phyloP scores from a whole-genome alignment of 2,113 vertebrate species.

The Peromyscus californicus region DNA sequence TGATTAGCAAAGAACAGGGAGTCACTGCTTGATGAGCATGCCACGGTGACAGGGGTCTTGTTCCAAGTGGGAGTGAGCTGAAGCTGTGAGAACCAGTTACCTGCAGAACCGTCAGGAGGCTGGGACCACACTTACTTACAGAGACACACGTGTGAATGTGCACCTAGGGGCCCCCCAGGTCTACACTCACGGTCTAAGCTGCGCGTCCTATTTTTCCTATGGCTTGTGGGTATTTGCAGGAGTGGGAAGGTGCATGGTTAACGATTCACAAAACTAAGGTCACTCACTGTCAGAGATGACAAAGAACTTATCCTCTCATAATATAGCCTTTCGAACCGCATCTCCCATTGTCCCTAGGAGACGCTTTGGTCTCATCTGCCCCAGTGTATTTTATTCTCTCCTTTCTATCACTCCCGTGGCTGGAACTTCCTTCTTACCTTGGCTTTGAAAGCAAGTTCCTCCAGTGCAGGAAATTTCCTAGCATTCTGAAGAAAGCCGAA shows the following conservation, averaged over 20 bases:
- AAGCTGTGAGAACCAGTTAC: background rate
- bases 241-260: background rate
- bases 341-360: background rate
- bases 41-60: background rate
- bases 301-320: background rate
- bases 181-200: background rate
- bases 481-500: background rate
- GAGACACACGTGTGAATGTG: background rate
- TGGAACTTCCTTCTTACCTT: background rate
- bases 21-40: too few relatives aligned
- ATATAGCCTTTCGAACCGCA: slow-evolving; percentile 35
- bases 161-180: fast-evolving
- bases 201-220: background rate
- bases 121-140: background rate
- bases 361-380: background rate
- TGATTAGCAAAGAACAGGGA: background rate
- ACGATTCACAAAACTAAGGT: background rate
- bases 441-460: background rate
- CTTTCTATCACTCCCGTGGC: background rate
- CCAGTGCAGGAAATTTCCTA: background rate
- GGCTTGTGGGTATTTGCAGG: background rate
- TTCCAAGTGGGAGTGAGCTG: background rate
- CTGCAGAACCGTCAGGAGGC: background rate
- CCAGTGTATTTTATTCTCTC: too few relatives aligned
- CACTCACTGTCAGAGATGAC: background rate